Evolutionary conservation across 2,797 vertebrate species (phyloP), one percentile per base, ranked within the genome.

Genomic region (Pangasius djambal): DNA sequence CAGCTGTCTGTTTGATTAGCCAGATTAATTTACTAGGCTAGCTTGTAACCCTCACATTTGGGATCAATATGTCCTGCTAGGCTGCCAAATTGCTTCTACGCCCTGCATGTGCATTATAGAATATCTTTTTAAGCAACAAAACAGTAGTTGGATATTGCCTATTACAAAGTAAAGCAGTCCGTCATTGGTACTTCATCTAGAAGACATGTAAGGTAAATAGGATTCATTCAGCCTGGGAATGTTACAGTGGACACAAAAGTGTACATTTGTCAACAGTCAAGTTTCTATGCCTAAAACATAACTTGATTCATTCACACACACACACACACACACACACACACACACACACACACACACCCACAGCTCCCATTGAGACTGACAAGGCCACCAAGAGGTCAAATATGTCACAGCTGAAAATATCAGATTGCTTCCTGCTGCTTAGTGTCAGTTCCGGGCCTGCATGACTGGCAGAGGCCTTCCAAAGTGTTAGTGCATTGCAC

Each of bases 321-420:
- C 86, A 87, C 34, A 87, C 50, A 85, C 57, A 78, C 67, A 61
- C 77, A 52, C 75, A 65, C 69, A 83, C 67, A 81, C 31, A 67
- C 74, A 87, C 55, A 83, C 72, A 63, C 44, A 87, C 61, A 87
- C 37, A 85, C 28, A 78, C 67, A 52, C 83, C 52, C 82, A 72
- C 55, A 84, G 34, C 40, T 37, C 40, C 52, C 81, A 83, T 44
- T 9, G 44, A 70, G 87, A 69, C 85, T 88, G 83, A 91, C 65
- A 67, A 92, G 90, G 85, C 85, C 87, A 89, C 67, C 12, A 82
- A 70, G 85, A 90, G 91, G 91, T 92, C 86, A 90, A 82, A 25
- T 85, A 90, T 90, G 87, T 91, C 86, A 89, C 34, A 85, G 89
- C 88, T 89, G 88, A 92, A 92, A 92, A 92, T 92, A 92, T 92